Conservation (phyloP, 2,888 invertebrate genomes). For the Drosophila ezoana region DNA sequence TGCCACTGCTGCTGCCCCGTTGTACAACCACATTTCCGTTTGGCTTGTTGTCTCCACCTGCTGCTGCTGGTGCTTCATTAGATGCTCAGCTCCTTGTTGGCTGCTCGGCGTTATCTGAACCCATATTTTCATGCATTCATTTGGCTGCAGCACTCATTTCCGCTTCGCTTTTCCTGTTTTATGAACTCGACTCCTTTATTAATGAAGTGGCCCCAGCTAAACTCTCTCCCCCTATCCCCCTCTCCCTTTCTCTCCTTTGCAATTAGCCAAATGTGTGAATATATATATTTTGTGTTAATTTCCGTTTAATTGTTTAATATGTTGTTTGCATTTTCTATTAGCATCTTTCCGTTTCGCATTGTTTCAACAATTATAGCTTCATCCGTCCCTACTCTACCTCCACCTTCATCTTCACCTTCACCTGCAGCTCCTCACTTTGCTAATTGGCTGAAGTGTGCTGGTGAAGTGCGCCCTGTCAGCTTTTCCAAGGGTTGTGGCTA, state of each 20-base stretch:
- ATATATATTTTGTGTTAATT: constrained; percentile 70
- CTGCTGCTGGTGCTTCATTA: constrained; percentile 45
- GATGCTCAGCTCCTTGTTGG: constrained; percentile 19
- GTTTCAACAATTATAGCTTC: constrained; percentile 54
- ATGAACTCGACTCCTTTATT: constrained; percentile 45
- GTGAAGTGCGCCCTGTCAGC: constrained; percentile 33
- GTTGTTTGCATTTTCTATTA: constrained; percentile 75
- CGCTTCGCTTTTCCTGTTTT: constrained; percentile 46
- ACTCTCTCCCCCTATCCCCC: constrained; percentile 1
- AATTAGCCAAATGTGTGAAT: constrained; percentile 66
- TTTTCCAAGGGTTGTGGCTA: constrained; percentile 23
- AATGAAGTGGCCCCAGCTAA: constrained; percentile 48
- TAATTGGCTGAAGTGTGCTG: constrained; percentile 52
- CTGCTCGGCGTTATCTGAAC: constrained; percentile 29
- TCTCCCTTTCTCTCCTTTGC: constrained; percentile 11
- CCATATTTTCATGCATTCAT: constrained; percentile 47
- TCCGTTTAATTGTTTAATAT: constrained; percentile 78
- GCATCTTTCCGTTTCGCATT: constrained; percentile 62
- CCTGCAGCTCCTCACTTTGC: neutral
- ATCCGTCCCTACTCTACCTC: constrained; percentile 22
- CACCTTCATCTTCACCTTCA: neutral
- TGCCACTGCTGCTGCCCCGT: constrained; percentile 31
- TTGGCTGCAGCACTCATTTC: constrained; percentile 65
- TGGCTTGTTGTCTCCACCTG: constrained; percentile 46
- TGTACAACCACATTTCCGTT: constrained; percentile 56